These are phyloP conservation scores for Eulemur mongoz DNA, from an alignment of 2,797 vertebrate genomes.

Conservation along the genomic window DNA sequence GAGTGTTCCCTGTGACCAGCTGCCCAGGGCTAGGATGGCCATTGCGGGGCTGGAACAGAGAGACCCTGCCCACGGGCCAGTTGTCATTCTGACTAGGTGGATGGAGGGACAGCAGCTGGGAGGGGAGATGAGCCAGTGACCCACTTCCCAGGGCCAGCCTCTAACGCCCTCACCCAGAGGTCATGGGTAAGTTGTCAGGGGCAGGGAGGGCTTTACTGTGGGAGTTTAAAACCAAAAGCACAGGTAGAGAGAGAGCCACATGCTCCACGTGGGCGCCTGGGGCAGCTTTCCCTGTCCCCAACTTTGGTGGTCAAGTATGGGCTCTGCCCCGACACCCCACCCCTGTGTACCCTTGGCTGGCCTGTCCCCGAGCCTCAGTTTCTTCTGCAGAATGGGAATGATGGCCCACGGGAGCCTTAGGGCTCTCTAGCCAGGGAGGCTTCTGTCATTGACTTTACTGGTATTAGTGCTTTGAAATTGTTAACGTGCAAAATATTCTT, in stretches of 20 bases:
- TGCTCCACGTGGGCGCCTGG: too few relatives aligned
- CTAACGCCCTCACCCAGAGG: neutral
- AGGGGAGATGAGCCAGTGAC: neutral
- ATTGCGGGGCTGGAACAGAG: neutral
- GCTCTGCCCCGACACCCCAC: neutral
- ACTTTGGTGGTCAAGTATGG: neutral
- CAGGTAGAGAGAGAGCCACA: neutral
- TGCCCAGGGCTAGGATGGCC: too few relatives aligned
- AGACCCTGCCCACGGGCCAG: rapidly evolving
- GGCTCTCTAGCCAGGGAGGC: neutral
- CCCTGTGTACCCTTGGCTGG: neutral
- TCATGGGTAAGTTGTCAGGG: neutral
- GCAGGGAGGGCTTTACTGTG: neutral
- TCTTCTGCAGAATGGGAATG: neutral
- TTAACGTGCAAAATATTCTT: constrained; percentile 24
- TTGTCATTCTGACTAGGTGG: neutral
- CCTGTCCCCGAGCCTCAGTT: neutral
- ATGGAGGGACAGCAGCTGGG: neutral
- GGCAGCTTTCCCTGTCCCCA: neutral
- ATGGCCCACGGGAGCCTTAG: neutral
- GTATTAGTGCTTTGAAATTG: neutral
- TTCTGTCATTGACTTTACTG: neutral
- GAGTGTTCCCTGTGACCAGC: neutral
- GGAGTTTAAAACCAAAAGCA: neutral
- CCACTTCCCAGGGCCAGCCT: neutral